Evolutionary conservation across 30 jellyfish, hydroid and myxozoan genomes (phyloP).

Genomic region (Chironex yamaguchii): DNA sequence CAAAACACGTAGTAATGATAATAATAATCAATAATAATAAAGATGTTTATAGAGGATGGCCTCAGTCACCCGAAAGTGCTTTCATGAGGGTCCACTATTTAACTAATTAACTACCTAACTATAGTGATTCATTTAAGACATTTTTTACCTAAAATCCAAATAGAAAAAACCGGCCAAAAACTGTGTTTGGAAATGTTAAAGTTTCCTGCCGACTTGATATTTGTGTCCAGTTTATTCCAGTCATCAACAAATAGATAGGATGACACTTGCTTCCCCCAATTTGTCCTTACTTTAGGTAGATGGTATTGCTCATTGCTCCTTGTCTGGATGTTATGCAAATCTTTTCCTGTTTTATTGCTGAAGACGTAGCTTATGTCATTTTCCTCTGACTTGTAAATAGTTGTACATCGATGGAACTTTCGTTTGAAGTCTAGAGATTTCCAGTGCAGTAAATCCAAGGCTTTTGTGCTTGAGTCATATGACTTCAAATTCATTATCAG

Average conservation of each 20-base stretch:
- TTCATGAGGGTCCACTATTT: slow-evolving; percentile 78
- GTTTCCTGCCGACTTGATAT: slow-evolving; percentile 59
- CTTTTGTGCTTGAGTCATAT: slow-evolving; percentile 60
- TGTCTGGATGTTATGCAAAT: slow-evolving; percentile 41
- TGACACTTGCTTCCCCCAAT: slow-evolving; percentile 70
- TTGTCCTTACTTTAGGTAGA: slow-evolving; percentile 55
- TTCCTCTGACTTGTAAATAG: not conserved
- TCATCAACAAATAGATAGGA: slow-evolving; percentile 65
- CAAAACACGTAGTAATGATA: no score
- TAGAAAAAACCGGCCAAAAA: slow-evolving; percentile 44
- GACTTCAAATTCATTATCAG: slow-evolving; percentile 65
- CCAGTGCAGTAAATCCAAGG: slow-evolving; percentile 64
- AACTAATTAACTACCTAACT: no score
- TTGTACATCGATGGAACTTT: slow-evolving; percentile 30
- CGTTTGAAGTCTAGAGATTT: slow-evolving; percentile 38
- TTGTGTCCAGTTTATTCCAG: slow-evolving; percentile 72
- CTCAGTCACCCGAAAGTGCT: slow-evolving; percentile 71
- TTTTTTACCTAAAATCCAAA: slow-evolving; percentile 5
- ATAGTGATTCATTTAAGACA: slow-evolving; percentile 22
- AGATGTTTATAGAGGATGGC: slow-evolving; percentile 66
- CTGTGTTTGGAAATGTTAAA: slow-evolving; percentile 35
- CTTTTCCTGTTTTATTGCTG: slow-evolving; percentile 56
- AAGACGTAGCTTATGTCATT: slow-evolving; percentile 51
- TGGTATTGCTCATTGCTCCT: slow-evolving; percentile 39
- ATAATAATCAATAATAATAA: slow-evolving; percentile 47